Conservation (phyloP, 2,113 vertebrate genomes). For the Campylorhamphus procurvoides region DNA sequence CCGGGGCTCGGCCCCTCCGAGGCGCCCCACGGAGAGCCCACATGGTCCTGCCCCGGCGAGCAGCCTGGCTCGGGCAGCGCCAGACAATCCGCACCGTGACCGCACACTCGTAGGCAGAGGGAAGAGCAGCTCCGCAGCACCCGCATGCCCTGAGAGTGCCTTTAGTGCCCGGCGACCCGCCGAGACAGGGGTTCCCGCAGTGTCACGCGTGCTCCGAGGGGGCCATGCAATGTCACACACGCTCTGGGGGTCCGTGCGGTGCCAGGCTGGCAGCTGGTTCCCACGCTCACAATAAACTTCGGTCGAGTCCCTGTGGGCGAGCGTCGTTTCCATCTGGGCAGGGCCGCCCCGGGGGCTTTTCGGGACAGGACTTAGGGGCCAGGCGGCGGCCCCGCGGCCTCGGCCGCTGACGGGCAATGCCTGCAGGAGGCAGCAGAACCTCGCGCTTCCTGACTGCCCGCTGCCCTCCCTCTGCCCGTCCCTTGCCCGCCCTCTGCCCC, state of each 20-base stretch:
- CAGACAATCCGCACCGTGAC: accelerated
- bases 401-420: not conserved
- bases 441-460: not conserved
- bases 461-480: not conserved
- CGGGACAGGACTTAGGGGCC: not conserved
- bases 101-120: not conserved
- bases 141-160: accelerated
- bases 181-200: not conserved
- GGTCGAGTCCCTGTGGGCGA: not conserved
- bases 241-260: no score
- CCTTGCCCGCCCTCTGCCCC: not conserved
- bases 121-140: not conserved
- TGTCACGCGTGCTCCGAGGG: not conserved
- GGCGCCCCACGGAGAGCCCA: accelerated
- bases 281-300: not conserved
- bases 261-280: not conserved
- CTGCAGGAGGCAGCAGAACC: conserved; percentile 57
- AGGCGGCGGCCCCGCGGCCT: not conserved
- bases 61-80: not conserved
- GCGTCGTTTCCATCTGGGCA: not conserved
- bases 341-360: no score
- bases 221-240: accelerated
- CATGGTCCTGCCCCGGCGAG: accelerated
- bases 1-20: not conserved
- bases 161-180: not conserved